These are phyloP conservation scores for Pseudopodoces humilis DNA, from an alignment of 2,113 vertebrate species.

Conservation along the genomic window DNA sequence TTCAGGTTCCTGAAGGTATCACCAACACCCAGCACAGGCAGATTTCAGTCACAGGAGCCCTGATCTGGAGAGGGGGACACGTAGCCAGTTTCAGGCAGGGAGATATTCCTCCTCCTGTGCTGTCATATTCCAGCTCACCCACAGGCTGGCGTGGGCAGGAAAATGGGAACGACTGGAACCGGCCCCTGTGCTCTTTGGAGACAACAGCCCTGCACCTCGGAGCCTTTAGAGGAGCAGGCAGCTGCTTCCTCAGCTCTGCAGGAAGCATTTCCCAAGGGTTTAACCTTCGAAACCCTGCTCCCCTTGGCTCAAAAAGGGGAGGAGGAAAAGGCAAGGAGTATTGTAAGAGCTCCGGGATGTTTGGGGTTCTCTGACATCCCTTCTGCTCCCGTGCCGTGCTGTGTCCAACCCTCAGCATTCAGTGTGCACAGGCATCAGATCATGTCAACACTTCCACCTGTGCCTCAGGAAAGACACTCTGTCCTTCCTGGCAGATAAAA, in stretches of 20 bases:
- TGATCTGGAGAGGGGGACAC: neutral
- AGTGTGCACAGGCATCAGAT: neutral
- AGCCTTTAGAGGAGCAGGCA: neutral
- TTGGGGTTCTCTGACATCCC: neutral
- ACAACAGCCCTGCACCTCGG: neutral
- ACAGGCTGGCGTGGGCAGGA: neutral
- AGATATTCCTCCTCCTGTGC: neutral
- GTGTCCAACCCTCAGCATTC: neutral
- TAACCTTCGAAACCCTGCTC: neutral
- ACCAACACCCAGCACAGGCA: neutral
- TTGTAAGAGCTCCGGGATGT: neutral
- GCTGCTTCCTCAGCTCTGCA: neutral
- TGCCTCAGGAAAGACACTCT: neutral
- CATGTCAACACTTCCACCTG: rapidly evolving
- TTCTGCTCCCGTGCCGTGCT: neutral
- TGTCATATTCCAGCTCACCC: neutral
- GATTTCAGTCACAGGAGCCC: neutral
- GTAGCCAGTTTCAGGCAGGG: too few relatives aligned
- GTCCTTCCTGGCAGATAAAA: neutral
- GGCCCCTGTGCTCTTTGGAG: neutral
- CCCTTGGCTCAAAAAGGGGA: neutral
- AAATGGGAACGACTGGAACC: neutral
- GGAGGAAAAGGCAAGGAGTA: rapidly evolving
- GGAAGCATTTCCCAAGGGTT: neutral
- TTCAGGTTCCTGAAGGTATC: neutral